Evolutionary conservation across 92 coral and sea anemone species (phyloP).

Genomic region (Meandrina meandrites): DNA sequence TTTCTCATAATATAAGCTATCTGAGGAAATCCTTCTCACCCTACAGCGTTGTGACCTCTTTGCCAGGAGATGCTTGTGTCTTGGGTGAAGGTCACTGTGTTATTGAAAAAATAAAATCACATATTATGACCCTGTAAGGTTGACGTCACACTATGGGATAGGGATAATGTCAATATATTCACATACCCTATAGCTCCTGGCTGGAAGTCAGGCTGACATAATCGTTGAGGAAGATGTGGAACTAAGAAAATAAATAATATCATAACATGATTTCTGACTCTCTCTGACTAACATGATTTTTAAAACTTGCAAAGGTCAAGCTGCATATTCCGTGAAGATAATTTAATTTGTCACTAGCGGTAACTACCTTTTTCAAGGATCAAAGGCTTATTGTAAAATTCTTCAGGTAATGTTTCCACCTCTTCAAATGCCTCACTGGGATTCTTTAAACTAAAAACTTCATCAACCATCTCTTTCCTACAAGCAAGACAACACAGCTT

Average conservation of each 20-base stretch:
- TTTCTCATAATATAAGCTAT: not conserved
- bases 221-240: conserved; percentile 80
- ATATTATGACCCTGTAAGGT: not conserved
- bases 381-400: conserved; percentile 78
- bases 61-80: conserved; percentile 92
- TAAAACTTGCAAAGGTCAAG: too few species aligned
- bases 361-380: conserved; percentile 73
- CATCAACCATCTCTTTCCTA: conserved; percentile 72
- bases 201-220: conserved; percentile 92
- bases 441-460: conserved; percentile 62
- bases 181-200: conserved; percentile 74
- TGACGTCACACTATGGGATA: not conserved
- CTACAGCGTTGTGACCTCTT: conserved; percentile 97
- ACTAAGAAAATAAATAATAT: conserved; percentile 34
- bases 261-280: not conserved
- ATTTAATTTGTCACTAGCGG: not conserved
- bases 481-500: not conserved
- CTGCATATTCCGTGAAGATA: not conserved
- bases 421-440: conserved; percentile 82
- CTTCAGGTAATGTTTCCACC: conserved; percentile 81
- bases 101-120: not conserved
- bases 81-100: conserved; percentile 83
- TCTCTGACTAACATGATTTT: too few species aligned
- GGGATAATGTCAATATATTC: not conserved
- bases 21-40: conserved; percentile 39